Conservation (phyloP, 2,888 invertebrate genomes). For the Rutpela maculata region DNA sequence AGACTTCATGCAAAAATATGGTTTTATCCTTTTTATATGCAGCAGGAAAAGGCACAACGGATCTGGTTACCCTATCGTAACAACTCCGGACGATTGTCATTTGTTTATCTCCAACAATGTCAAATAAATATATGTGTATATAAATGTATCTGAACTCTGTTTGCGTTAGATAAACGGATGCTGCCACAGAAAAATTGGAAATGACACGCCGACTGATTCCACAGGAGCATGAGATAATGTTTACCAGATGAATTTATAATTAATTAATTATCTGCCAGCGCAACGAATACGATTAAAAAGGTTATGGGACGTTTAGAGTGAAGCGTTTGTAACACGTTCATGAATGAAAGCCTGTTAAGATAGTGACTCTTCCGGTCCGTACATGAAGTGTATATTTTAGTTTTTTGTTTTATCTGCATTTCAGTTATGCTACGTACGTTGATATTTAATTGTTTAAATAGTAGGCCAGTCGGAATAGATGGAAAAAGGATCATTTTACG, state of each 20-base stretch:
- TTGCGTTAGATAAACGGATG: background rate
- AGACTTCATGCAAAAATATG: too few relatives aligned
- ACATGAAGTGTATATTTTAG: background rate
- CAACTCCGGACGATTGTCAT: background rate
- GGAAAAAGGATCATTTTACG: too few relatives aligned
- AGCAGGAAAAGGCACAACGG: background rate
- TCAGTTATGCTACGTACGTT: too few relatives aligned
- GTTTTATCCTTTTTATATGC: background rate
- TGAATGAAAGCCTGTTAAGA: background rate
- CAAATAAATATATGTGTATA: background rate
- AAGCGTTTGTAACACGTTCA: background rate
- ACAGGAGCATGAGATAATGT: background rate
- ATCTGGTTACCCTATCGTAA: background rate
- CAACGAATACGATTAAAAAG: constrained; percentile 31
- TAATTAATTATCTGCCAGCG: constrained; percentile 26
- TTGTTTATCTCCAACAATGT: background rate
- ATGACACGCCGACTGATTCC: background rate
- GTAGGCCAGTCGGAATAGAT: too few relatives aligned
- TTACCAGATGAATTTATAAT: constrained; percentile 12
- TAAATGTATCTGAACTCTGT: background rate
- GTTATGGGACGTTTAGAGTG: constrained; percentile 6
- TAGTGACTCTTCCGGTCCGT: background rate
- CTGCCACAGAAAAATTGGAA: background rate
- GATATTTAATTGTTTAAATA: too few relatives aligned
- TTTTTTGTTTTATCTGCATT: background rate